A percentile compares a stretch with the other conserved stretches of the same genome.
Conservation (phyloP, 2,888 invertebrate genomes). For the Saturnia japonica region DNA sequence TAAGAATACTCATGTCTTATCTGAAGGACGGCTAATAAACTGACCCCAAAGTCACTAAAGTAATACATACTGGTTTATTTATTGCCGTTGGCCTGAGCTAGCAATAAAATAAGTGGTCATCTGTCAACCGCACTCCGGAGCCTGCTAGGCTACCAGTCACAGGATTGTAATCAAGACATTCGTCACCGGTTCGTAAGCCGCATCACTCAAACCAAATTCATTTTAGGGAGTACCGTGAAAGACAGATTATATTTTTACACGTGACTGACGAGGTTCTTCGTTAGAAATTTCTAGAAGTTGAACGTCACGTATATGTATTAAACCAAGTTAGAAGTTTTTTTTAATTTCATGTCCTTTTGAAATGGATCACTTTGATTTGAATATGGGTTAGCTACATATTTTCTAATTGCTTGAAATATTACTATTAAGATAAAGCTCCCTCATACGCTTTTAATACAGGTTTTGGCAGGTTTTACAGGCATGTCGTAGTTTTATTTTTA, state of each 20-base stretch:
- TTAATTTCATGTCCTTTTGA: too few species aligned
- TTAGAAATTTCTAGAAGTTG: background rate
- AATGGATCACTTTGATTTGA: too few species aligned
- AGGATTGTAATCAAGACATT: conserved; percentile 73
- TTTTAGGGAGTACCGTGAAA: conserved; percentile 41
- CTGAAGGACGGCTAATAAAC: conserved; percentile 30
- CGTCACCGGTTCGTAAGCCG: conserved; percentile 51
- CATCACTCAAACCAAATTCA: conserved; percentile 52
- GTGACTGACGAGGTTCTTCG: conserved; percentile 44
- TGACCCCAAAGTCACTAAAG: conserved; percentile 28
- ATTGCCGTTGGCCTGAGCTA: conserved; percentile 45
- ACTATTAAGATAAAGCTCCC: background rate
- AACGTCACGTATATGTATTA: background rate
- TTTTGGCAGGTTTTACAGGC: too few species aligned
- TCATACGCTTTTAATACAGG: background rate
- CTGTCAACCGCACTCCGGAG: conserved; percentile 59
- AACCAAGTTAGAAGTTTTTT: too few species aligned
- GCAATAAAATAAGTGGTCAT: conserved; percentile 68
- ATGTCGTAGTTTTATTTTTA: too few species aligned
- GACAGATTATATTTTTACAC: conserved; percentile 55
- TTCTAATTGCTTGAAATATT: background rate
- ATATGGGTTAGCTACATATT: background rate
- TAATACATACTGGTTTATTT: conserved; percentile 46
- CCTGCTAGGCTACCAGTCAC: conserved; percentile 47
- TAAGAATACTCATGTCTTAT: background rate